phyloP scores from a whole-genome alignment of 2,797 vertebrate species.

The Centropyge bicolor region DNA sequence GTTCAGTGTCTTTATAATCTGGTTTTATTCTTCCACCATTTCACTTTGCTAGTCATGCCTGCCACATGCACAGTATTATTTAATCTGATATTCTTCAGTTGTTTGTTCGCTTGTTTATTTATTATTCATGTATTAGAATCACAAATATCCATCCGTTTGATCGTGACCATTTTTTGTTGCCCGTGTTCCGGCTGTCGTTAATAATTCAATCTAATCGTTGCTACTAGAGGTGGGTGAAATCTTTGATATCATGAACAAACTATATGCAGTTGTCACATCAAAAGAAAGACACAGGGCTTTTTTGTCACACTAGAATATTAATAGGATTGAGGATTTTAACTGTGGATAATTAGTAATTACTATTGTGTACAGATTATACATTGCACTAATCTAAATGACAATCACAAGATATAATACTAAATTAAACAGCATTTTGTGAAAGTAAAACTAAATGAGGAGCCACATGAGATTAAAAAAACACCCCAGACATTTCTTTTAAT shows the following conservation, averaged over 20 bases:
- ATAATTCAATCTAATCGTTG: conserved; percentile 17
- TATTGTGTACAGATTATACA: neutral
- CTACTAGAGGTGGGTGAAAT: neutral
- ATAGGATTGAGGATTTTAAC: conserved; percentile 2
- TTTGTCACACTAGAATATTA: conserved; percentile 25
- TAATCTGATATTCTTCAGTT: neutral
- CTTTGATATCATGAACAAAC: conserved; percentile 44
- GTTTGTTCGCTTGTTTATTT: neutral
- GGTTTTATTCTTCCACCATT: neutral
- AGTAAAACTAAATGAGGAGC: conserved; percentile 15
- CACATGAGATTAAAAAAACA: conserved; percentile 1
- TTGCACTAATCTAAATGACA: neutral
- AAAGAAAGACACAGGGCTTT: neutral
- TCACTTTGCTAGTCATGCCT: neutral
- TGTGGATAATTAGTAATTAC: neutral
- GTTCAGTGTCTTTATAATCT: neutral
- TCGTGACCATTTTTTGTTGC: neutral
- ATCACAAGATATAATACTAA: conserved; percentile 9
- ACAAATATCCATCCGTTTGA: conserved; percentile 17
- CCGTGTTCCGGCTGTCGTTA: neutral
- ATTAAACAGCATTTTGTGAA: conserved; percentile 13
- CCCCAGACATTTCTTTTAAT: neutral
- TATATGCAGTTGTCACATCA: neutral
- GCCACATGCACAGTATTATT: neutral
- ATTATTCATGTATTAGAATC: conserved; percentile 38